Evolutionary conservation across 2,888 invertebrate species (phyloP).

Genomic region (Diarsia dahlii): DNA sequence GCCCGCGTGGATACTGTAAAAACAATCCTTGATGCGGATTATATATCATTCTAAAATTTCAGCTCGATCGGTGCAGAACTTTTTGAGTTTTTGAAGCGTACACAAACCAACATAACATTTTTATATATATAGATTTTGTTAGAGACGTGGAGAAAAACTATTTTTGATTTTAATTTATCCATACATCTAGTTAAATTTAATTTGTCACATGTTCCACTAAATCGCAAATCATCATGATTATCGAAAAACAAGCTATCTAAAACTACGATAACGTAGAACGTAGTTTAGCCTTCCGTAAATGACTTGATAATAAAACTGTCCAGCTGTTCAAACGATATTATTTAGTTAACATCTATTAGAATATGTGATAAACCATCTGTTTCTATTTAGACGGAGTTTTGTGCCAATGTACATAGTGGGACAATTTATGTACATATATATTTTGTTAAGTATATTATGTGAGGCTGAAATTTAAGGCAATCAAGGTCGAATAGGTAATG

Average conservation of each 20-base stretch:
- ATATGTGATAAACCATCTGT: conserved; percentile 65
- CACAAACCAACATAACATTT: too few species aligned
- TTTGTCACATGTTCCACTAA: not conserved
- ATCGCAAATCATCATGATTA: conserved; percentile 22
- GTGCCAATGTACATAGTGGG: conserved; percentile 20
- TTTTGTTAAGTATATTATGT: conserved; percentile 44
- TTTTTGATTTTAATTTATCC: not conserved
- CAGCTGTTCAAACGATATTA: conserved; percentile 59
- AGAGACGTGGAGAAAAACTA: too few species aligned
- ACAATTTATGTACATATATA: conserved; percentile 46
- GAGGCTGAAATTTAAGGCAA: conserved; percentile 50
- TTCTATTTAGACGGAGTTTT: conserved; percentile 67
- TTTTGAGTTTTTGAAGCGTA: too few species aligned
- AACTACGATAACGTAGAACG: conserved; percentile 37
- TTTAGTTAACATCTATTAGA: conserved; percentile 68
- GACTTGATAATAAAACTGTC: conserved; percentile 7
- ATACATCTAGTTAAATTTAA: not conserved
- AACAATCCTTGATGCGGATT: too few species aligned
- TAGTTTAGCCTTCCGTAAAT: conserved; percentile 34
- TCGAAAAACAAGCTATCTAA: conserved; percentile 31
- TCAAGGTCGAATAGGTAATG: conserved; percentile 53
- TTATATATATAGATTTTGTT: too few species aligned
- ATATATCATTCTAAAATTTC: too few species aligned
- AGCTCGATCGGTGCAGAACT: too few species aligned
- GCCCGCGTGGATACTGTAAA: too few species aligned